Base-by-base conservation (phyloP, 2,888 invertebrate genomes). In the Hyposoter didymator region DNA sequence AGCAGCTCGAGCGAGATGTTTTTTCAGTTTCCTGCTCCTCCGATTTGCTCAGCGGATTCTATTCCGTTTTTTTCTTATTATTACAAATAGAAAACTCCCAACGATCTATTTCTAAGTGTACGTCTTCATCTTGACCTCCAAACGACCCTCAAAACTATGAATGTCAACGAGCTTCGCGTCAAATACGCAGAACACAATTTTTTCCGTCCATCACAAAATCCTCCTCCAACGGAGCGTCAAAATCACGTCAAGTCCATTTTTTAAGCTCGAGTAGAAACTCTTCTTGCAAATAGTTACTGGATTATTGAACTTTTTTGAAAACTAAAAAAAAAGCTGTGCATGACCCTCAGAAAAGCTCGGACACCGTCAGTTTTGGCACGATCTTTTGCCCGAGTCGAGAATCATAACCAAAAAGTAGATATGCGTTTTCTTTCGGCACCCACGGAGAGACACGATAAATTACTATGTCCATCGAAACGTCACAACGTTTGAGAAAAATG, bases 1-100 rank as follows among this genome's bases (percentile, higher is more conserved):
- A 45, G 62, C 62, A 35, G 17, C 10, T 32, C 28, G 28, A 17
- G 8, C 22, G 28, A 43, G 3, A 62, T 22, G 32, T 17, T 62
- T 28, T 49, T 49, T 32, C 39, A n/a, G 59, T 49, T 75, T 47
- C 43, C 52, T 72, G 17, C 49, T 43, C 55, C 35, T 12, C 17
- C 10, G 35, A n/a, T 6, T 19, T 0, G 1, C 35, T 1, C 8
- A 59, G 0, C 55, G 22, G 22, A 55, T 55, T 59, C 12, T 59
- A 59, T 22, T 59, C 3, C 0, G 35, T 19, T 59, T 59, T 59
- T 59, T 59, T 28, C 0, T 12, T 28, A 59, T 59, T 28, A 28
- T 59, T 59, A 14, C 59, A 0, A 59, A 22, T 28, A 4, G 8
- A 14, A 28, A 12, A 59, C 22, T 59, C 55, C 22, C 14, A 5